These are phyloP conservation scores for Chromis chromis DNA, from an alignment of 2,797 vertebrate species.

Conservation along the genomic window DNA sequence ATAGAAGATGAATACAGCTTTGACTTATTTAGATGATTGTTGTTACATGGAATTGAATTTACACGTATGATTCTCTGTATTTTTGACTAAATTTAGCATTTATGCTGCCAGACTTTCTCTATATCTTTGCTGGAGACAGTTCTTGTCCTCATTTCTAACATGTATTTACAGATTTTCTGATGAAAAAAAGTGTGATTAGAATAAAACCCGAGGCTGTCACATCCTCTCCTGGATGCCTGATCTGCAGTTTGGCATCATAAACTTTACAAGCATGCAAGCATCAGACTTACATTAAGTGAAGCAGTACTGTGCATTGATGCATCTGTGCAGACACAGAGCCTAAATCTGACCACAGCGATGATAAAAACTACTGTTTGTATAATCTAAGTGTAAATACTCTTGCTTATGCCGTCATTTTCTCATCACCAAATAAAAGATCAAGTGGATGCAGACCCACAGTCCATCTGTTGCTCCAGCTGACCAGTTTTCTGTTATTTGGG, in stretches of 20 bases:
- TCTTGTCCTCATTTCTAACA: background rate
- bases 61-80: too few relatives aligned
- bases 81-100: too few relatives aligned
- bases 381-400: background rate
- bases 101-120: too few relatives aligned
- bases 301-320: too few relatives aligned
- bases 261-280: background rate
- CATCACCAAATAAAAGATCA: background rate
- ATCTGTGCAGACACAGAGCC: too few relatives aligned
- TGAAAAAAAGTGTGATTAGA: too few relatives aligned
- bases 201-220: background rate
- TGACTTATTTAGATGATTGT: background rate
- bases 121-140: background rate
- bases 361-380: background rate
- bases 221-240: background rate
- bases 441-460: background rate
- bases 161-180: background rate
- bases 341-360: background rate
- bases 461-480: slow-evolving; percentile 66
- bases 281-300: background rate
- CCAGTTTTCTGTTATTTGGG: slow-evolving; percentile 3
- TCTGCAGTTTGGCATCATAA: too few relatives aligned
- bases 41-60: background rate
- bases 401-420: background rate
- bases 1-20: background rate